These are phyloP conservation scores for Drosophila repletoides DNA, from an alignment of 1,140 invertebrate species.

Conservation along the genomic window DNA sequence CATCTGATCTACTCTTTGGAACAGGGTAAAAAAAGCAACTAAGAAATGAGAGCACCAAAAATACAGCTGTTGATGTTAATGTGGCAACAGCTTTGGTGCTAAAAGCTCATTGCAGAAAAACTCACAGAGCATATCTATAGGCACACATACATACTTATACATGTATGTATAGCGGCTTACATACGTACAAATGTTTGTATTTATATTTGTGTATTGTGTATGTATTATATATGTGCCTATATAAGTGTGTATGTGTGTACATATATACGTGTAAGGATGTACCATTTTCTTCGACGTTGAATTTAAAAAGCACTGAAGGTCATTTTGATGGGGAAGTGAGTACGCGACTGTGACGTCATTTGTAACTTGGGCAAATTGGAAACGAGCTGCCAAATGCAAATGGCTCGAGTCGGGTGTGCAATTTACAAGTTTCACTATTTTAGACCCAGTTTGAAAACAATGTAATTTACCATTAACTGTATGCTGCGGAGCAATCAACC, in stretches of 20 bases:
- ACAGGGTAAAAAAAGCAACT: conserved; percentile 46
- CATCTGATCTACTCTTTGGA: neutral
- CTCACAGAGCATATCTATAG: conserved; percentile 5
- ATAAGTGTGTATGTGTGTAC: too few relatives aligned
- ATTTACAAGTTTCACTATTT: neutral
- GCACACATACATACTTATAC: neutral
- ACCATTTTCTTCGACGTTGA: too few relatives aligned
- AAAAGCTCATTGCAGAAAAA: conserved; percentile 14
- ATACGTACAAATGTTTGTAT: neutral
- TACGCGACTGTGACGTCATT: conserved; percentile 1
- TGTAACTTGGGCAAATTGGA: neutral
- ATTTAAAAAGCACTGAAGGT: conserved; percentile 42
- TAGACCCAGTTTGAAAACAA: neutral
- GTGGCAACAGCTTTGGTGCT: conserved; percentile 49
- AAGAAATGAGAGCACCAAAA: conserved; percentile 55
- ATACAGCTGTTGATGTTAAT: conserved; percentile 61
- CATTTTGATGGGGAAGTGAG: neutral
- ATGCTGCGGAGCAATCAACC: neutral
- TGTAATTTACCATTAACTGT: conserved; percentile 19
- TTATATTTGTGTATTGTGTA: neutral
- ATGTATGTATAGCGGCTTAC: neutral
- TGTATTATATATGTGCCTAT: conserved; percentile 29
- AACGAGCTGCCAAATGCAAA: conserved; percentile 4
- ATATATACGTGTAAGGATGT: too few relatives aligned
- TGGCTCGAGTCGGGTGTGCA: neutral